A percentile compares a stretch with the other conserved stretches of the same genome.
phyloP scores from a whole-genome alignment of 2,113 vertebrate genomes.

The Rhinolophus sinicus region DNA sequence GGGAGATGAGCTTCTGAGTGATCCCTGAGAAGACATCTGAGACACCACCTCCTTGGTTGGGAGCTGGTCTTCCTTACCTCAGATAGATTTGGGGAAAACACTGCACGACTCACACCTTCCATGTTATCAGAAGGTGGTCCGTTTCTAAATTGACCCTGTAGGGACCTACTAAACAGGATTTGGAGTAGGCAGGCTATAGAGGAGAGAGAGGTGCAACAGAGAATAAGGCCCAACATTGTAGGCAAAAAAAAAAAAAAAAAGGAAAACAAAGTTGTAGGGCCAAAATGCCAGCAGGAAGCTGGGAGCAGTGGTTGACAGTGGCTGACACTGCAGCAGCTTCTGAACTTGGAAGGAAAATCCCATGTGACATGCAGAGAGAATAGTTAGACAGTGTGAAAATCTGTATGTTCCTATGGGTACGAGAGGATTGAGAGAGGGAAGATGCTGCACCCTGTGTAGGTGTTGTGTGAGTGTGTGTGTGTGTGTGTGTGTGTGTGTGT shows the following conservation, averaged over 20 bases:
- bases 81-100: neutral
- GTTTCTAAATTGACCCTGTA: neutral
- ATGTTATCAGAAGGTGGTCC: neutral
- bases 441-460: neutral
- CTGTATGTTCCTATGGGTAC: neutral
- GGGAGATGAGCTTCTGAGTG: neutral
- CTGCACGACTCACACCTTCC: neutral
- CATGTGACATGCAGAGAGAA: constrained; percentile 54
- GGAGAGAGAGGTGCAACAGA: neutral
- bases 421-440: neutral
- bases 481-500: neutral
- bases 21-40: neutral
- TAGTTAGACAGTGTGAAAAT: constrained; percentile 33
- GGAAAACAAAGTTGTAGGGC: neutral
- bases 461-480: neutral
- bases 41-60: neutral
- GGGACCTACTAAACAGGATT: neutral
- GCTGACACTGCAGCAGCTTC: constrained; percentile 25
- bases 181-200: neutral
- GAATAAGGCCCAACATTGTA: neutral
- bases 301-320: neutral
- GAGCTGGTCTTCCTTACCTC: neutral
- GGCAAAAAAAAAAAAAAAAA: neutral
- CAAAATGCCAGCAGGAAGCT: neutral
- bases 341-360: constrained; percentile 64